Percentiles rank a stretch among this genome's conserved stretches.
Conservation (phyloP, 2,113 vertebrate genomes). For the Leptosomus discolor region DNA sequence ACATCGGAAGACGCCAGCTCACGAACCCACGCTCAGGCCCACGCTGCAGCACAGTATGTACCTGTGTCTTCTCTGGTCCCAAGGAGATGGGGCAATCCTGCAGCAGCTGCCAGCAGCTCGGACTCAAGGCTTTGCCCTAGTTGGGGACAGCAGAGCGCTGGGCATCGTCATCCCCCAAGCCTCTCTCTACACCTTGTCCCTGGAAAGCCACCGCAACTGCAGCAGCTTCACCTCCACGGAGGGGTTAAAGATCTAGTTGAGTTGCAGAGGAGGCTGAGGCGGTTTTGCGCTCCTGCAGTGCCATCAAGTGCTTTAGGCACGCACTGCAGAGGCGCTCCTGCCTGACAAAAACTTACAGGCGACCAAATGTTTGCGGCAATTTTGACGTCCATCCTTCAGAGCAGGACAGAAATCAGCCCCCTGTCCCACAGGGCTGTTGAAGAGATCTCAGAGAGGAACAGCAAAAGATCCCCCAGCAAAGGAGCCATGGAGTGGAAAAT, state of each 20-base stretch:
- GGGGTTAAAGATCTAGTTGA: neutral
- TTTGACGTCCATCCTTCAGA: fast-evolving
- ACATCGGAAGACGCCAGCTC: neutral
- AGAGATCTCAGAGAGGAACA: neutral
- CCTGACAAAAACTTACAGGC: neutral
- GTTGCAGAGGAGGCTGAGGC: neutral
- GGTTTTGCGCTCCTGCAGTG: conserved; percentile 68
- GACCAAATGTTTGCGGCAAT: fast-evolving
- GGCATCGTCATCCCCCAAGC: fast-evolving
- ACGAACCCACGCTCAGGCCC: fast-evolving
- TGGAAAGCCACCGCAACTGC: neutral
- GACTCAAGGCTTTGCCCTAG: neutral
- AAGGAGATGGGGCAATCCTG: fast-evolving
- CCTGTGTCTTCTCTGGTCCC: neutral
- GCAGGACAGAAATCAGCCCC: neutral
- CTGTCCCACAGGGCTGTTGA: fast-evolving
- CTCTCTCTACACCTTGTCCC: fast-evolving
- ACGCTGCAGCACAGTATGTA: fast-evolving
- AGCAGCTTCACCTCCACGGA: neutral
- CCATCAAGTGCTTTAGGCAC: conserved; percentile 55
- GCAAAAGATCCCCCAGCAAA: neutral
- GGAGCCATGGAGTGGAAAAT: neutral
- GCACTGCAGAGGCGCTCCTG: neutral
- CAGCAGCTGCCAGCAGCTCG: neutral
- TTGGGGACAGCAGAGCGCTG: fast-evolving